These are phyloP conservation scores for Blomia tropicalis DNA, from an alignment of 2,888 invertebrate genomes.

Conservation along the genomic window DNA sequence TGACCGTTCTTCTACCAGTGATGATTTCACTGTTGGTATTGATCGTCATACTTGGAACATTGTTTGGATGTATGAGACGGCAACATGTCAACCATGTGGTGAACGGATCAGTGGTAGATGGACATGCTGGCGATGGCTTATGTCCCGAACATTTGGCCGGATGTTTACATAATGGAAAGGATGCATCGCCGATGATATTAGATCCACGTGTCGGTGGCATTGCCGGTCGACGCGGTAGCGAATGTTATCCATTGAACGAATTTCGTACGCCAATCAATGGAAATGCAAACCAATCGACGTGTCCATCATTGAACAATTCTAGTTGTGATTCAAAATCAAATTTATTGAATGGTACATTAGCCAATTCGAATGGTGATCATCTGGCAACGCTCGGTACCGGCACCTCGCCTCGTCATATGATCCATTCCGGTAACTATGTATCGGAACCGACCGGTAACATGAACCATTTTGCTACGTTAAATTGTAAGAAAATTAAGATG, in stretches of 20 bases:
- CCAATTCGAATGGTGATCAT: neutral
- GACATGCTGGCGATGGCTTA: neutral
- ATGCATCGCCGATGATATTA: neutral
- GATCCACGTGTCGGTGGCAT: neutral
- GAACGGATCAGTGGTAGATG: slow-evolving; percentile 7
- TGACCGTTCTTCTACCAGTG: slow-evolving; percentile 30
- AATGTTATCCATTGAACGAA: slow-evolving; percentile 20
- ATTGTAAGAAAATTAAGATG: neutral
- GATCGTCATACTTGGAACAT: slow-evolving; percentile 28
- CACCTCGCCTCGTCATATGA: neutral
- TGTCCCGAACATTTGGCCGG: neutral
- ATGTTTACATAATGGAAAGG: slow-evolving; percentile 9
- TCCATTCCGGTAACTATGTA: neutral
- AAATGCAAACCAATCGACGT: neutral
- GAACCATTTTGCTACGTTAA: slow-evolving; percentile 2
- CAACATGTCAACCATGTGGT: slow-evolving; percentile 26
- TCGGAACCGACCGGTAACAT: neutral
- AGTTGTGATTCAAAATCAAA: slow-evolving; percentile 17
- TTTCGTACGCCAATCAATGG: slow-evolving; percentile 6
- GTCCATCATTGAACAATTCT: slow-evolving; percentile 13
- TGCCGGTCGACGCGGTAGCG: slow-evolving; percentile 2
- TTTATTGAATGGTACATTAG: neutral
- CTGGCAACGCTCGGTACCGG: neutral
- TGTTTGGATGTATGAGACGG: slow-evolving; percentile 29
- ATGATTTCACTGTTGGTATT: slow-evolving; percentile 29